A percentile compares a stretch with the other conserved stretches of the same genome.
Evolutionary conservation across 2,888 invertebrate genomes (phyloP).

Genomic region (Lypha dubia): DNA sequence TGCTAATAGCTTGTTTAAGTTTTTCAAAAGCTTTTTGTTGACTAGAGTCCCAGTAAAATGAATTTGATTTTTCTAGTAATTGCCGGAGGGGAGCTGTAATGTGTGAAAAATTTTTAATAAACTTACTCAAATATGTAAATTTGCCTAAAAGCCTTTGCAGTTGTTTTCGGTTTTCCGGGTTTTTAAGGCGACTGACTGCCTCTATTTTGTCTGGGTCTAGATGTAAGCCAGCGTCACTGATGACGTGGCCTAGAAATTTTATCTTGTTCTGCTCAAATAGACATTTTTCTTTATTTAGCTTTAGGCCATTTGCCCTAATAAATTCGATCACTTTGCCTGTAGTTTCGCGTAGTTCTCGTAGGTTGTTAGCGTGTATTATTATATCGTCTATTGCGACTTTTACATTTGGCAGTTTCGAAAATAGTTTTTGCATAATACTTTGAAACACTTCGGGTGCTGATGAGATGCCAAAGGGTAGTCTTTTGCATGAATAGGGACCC

Average conservation of each 20-base stretch:
- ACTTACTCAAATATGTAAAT: constrained; percentile 64
- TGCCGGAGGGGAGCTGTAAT: constrained; percentile 11
- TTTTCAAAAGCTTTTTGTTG: too few species aligned
- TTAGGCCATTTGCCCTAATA: background rate
- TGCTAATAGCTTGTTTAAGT: constrained; percentile 46
- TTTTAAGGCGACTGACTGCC: constrained; percentile 63
- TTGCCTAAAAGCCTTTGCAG: constrained; percentile 70
- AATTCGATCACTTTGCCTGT: background rate
- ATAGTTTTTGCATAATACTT: too few species aligned
- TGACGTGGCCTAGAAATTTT: too few species aligned
- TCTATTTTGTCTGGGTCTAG: constrained; percentile 66
- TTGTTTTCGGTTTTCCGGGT: too few species aligned
- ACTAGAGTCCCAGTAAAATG: too few species aligned
- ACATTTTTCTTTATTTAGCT: too few species aligned
- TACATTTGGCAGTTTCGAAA: too few species aligned
- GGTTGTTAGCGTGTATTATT: too few species aligned
- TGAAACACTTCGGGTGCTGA: too few species aligned
- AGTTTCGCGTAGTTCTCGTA: constrained; percentile 4
- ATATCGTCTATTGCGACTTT: background rate
- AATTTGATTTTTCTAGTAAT: constrained; percentile 39
- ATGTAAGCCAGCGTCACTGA: constrained; percentile 36
- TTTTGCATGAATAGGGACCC: too few species aligned
- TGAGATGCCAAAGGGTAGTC: too few species aligned
- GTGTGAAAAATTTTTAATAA: constrained; percentile 36
- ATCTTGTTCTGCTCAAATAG: too few species aligned